Conservation (phyloP, 1,140 invertebrate genomes). For the Saccostrea glomerata region DNA sequence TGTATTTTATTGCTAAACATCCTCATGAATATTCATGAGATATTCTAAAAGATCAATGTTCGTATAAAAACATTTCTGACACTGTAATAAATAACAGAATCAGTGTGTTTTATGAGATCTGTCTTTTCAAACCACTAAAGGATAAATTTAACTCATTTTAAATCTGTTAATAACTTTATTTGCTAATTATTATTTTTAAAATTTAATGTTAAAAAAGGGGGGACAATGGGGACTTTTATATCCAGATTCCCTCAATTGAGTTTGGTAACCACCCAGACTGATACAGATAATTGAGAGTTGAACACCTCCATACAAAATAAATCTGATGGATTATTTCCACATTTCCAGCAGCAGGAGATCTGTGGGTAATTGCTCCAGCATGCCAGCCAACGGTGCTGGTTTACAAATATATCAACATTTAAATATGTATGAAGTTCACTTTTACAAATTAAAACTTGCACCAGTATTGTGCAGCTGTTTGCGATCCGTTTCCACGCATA, state of each 20-base stretch:
- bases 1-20: not conserved
- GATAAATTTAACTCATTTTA: not conserved
- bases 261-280: slow-evolving; percentile 13
- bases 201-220: not conserved
- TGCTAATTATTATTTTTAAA: not conserved
- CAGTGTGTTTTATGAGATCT: slow-evolving; percentile 1
- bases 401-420: slow-evolving; percentile 32
- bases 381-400: not conserved
- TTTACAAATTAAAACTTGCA: slow-evolving; percentile 25
- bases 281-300: slow-evolving; percentile 18
- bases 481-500: not conserved
- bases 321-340: slow-evolving; percentile 7
- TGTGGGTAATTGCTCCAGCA: not conserved
- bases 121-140: not conserved
- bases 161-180: not conserved
- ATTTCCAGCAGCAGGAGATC: not conserved
- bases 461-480: slow-evolving; percentile 10
- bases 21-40: slow-evolving; percentile 1
- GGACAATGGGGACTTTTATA: not conserved
- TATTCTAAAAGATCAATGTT: not conserved
- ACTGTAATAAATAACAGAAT: not conserved
- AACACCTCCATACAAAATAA: slow-evolving; percentile 13
- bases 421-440: slow-evolving; percentile 30
- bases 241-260: not conserved
- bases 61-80: not conserved